Evolutionary conservation across 2,888 invertebrate species (phyloP).

Genomic region (Euplagia quadripunctaria): DNA sequence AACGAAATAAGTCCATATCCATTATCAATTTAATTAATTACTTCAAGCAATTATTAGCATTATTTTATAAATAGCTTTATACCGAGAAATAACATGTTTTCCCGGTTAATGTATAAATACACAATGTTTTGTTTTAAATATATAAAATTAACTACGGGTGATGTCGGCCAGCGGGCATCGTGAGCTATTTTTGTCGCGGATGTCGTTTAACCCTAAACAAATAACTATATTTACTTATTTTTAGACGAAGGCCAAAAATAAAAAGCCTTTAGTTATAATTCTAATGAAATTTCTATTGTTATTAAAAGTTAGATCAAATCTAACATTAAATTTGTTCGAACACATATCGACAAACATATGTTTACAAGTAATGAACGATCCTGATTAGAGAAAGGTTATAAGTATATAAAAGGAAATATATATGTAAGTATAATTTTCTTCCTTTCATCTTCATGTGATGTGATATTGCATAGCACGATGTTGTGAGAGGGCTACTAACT

Average conservation of each 20-base stretch:
- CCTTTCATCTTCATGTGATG: no score
- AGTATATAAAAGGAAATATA: no score
- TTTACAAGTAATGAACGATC: no score
- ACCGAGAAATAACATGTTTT: neutral
- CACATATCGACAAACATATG: no score
- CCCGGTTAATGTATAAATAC: neutral
- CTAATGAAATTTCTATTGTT: neutral
- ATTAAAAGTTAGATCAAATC: neutral
- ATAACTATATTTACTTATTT: conserved; percentile 16
- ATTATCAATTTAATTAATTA: no score
- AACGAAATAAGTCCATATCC: neutral
- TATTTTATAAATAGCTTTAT: neutral
- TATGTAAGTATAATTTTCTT: no score
- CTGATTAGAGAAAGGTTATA: no score
- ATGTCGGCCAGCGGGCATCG: conserved; percentile 1
- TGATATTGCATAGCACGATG: no score
- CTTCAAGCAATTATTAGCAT: neutral
- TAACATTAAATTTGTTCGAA: neutral
- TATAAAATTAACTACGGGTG: neutral
- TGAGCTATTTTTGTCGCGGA: conserved; percentile 18
- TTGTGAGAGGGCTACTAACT: no score
- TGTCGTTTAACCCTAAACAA: conserved; percentile 16
- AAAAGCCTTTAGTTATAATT: neutral
- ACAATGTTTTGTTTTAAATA: conserved; percentile 6
- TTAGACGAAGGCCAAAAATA: conserved; percentile 6